Evolutionary conservation across 2,113 vertebrate species (phyloP).

Genomic region (Chrysochloris asiatica): DNA sequence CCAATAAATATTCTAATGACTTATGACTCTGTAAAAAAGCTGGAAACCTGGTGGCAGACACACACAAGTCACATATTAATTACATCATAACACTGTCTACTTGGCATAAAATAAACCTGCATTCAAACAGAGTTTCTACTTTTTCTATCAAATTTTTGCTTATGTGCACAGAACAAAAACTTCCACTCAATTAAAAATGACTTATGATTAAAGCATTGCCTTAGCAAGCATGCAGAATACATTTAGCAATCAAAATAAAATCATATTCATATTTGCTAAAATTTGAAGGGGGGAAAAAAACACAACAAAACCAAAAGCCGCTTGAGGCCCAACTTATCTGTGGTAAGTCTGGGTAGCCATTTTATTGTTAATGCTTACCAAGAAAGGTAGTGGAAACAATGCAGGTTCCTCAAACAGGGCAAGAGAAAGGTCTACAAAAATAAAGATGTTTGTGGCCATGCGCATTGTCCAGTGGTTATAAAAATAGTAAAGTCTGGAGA

Average conservation of each 20-base stretch:
- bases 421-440: conserved; percentile 89
- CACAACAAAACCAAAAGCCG: neutral
- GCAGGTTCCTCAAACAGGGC: conserved; percentile 94
- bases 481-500: conserved; percentile 89
- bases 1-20: neutral
- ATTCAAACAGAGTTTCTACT: neutral
- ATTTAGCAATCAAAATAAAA: conserved; percentile 13
- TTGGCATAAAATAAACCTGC: neutral
- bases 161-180: neutral
- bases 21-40: neutral
- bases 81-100: neutral
- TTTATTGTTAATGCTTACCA: conserved; percentile 85
- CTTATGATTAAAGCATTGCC: neutral
- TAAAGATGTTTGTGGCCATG: conserved; percentile 90
- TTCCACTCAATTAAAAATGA: neutral
- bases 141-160: neutral
- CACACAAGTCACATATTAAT: neutral
- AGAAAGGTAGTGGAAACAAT: conserved; percentile 85
- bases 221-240: no score
- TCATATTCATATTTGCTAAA: neutral
- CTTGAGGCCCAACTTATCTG: neutral
- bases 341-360: neutral
- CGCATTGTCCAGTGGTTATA: conserved; percentile 92
- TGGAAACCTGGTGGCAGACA: neutral
- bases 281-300: neutral